Evolutionary conservation across 2,888 invertebrate genomes (phyloP), one percentile per base, ranked within the genome.

Genomic region (Eudemis profundana): DNA sequence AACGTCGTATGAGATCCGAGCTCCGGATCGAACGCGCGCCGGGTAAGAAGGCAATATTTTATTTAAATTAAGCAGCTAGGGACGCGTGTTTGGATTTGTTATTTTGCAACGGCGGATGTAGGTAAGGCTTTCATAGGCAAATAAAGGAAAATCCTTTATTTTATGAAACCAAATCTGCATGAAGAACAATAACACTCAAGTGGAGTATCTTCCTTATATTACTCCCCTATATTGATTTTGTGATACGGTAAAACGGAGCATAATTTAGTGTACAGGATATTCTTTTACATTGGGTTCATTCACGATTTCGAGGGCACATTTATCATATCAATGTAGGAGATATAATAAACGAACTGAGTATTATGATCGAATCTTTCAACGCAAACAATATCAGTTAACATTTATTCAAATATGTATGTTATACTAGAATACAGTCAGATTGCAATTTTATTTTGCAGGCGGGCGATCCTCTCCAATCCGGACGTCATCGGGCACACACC

Each of bases 401-500:
- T 44, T 17, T 53, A 36, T 56, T 40, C 33, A 47, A 40, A 19
- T 47, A 4, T 27, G 36, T 38, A 40, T 29, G 21, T 23, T 36
- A 59, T 44, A 56, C 38, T 44, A 51, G 64, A 38, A 68, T 60
- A 44, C 50, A 69, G 68, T 71, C 80, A 79, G 73, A 74, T 70
- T 75, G 65, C 70, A 74, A 70, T 80, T 85, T 87, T 84, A 71
- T 83, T 86, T 80, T 75, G 60, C 95, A 99, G 99, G 85, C 97
- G 98, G 79, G 99, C 99, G 74, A 98, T 99, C 82, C 93, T 98
- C 85, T 96, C 96, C 82, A 99, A 99, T 89, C 96, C 96, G 70
- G 99, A 99, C 90, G 95, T 99, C 78, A 94, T 96, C 78, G 95
- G 97, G 69, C 95, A 95, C 76, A 96, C 97, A 68, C 95, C 98